Conservation (phyloP, 2,113 vertebrate genomes). For the Erythrocercus mccallii region DNA sequence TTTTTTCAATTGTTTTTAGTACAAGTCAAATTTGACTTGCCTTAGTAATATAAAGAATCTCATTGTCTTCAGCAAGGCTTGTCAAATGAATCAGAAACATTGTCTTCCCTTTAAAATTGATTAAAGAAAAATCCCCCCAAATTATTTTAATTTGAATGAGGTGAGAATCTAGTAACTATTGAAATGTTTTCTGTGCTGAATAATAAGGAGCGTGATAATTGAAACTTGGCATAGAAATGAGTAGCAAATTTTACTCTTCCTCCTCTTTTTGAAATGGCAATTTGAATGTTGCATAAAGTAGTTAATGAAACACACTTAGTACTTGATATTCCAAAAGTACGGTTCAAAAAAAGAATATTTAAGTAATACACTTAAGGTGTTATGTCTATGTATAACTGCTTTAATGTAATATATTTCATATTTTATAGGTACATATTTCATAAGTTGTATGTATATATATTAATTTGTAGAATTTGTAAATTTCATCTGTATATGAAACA, state of each 20-base stretch:
- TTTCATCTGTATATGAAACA: background rate
- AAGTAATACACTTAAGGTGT: background rate
- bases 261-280: background rate
- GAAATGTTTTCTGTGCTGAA: slow-evolving; percentile 38
- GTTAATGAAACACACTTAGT: background rate
- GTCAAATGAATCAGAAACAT: slow-evolving; percentile 47
- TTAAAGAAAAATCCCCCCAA: background rate
- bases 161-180: slow-evolving; percentile 22
- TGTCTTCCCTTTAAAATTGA: slow-evolving; percentile 40
- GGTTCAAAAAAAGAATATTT: background rate
- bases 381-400: background rate
- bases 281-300: background rate
- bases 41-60: slow-evolving; percentile 17
- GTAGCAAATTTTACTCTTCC: slow-evolving; percentile 23
- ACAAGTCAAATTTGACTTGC: slow-evolving; percentile 49
- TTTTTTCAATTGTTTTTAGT: slow-evolving; percentile 54
- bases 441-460: background rate
- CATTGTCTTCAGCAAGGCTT: slow-evolving; percentile 30
- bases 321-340: background rate
- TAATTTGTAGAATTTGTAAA: background rate
- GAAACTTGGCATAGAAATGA: background rate
- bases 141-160: slow-evolving; percentile 45
- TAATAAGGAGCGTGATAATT: background rate
- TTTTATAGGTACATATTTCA: background rate
- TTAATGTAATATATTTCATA: background rate